phyloP scores from a whole-genome alignment of 2,113 vertebrate species.

The Scalopus aquaticus region DNA sequence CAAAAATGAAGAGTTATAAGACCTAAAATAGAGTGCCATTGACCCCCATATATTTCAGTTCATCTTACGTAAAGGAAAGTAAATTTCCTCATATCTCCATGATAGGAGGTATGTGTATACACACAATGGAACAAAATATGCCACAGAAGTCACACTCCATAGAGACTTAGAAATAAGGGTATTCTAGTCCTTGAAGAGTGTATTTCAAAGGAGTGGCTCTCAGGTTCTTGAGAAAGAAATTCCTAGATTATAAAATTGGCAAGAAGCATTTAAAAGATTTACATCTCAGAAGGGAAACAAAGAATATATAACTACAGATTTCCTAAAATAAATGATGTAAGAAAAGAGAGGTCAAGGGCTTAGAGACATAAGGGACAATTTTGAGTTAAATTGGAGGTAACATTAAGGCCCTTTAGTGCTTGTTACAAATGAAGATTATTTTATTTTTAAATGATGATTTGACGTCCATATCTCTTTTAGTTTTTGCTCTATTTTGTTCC shows the following conservation, averaged over 20 bases:
- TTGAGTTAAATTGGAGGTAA: neutral
- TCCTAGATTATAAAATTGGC: neutral
- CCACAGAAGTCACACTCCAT: neutral
- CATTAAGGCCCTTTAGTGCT: neutral
- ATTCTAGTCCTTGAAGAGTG: neutral
- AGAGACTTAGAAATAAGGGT: neutral
- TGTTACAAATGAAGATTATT: neutral
- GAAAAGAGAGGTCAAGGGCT: neutral
- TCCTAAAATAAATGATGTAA: neutral
- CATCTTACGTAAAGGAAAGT: neutral
- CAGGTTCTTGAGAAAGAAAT: neutral
- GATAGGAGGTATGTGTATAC: neutral
- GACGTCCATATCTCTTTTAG: neutral
- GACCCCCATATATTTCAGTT: neutral
- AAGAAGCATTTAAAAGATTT: constrained; percentile 5
- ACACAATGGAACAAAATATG: neutral
- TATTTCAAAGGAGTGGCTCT: neutral
- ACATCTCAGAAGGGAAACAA: neutral
- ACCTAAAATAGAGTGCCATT: fast-evolving
- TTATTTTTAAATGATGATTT: neutral
- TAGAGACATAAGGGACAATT: neutral
- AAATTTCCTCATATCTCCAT: neutral
- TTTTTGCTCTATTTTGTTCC: neutral
- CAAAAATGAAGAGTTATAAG: neutral
- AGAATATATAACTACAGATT: neutral